Conservation (phyloP, 2,113 vertebrate species). For the Engraulis encrasicolus region DNA sequence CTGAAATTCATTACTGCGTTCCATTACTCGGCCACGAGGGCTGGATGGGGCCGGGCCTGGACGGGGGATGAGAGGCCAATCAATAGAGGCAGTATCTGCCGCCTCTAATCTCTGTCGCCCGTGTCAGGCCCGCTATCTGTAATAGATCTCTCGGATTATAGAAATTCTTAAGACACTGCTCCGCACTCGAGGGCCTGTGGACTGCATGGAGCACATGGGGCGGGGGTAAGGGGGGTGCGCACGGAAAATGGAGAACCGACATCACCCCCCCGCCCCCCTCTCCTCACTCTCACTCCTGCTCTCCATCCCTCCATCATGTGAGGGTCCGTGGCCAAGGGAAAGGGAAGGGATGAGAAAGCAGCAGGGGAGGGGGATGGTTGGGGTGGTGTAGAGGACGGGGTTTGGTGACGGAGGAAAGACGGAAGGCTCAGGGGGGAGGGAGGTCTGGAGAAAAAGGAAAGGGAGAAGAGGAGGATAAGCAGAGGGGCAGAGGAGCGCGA, state of each 20-base stretch:
- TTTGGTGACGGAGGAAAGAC: no score
- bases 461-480: slow-evolving; percentile 64
- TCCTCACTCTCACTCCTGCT: no score
- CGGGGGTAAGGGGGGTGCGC: no score
- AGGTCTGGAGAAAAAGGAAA: not conserved
- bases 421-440: no score
- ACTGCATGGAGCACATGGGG: slow-evolving; percentile 35
- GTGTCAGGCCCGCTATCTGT: slow-evolving; percentile 76
- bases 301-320: no score
- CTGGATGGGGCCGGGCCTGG: no score
- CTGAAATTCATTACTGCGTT: slow-evolving; percentile 74
- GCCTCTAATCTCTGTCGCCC: slow-evolving; percentile 77
- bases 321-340: no score
- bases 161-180: slow-evolving; percentile 72
- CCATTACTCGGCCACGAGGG: slow-evolving; percentile 70
- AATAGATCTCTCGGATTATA: slow-evolving; percentile 82
- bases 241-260: no score
- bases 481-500: slow-evolving; percentile 68
- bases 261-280: slow-evolving; percentile 46
- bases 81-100: slow-evolving; percentile 79
- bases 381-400: slow-evolving; percentile 38
- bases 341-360: no score
- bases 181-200: slow-evolving; percentile 41
- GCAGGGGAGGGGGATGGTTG: slow-evolving; percentile 58
- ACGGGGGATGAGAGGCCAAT: slow-evolving; percentile 71